Evolutionary conservation across 2,797 vertebrate genomes (phyloP), one percentile per base, ranked within the genome.

Genomic region (Chromobotia macracanthus): DNA sequence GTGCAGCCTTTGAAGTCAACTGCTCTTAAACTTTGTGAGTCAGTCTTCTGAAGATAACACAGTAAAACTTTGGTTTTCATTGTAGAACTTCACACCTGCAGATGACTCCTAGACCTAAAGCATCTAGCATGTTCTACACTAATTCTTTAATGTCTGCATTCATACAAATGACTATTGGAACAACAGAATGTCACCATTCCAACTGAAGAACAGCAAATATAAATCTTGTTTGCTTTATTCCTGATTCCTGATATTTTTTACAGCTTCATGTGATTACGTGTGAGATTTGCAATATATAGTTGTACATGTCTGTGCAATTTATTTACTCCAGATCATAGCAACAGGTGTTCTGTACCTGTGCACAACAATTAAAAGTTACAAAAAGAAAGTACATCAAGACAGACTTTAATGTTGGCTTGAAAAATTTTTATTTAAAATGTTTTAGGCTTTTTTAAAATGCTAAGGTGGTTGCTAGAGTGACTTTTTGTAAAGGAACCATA

Each of bases 301-400:
- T 56, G n/a, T 56, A 19, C 61, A 31, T n/a, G 66, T 46, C 28
- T 4, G n/a, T n/a, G n/a, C n/a, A n/a, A n/a, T 72, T 79, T 53
- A 73, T 71, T 19, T 12, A 38, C 19, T 50, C 38, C 61, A 60
- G 63, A 71, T 83, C 77, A 80, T 79, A 80, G 72, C 18, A 41
- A 4, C 55, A 56, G 51, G 50, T 12, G 18, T 19, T 18, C 21
- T 78, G 46, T 35, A 74, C 75, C 70, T 83, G 72, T 23, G 41
- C 28, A 2, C 56, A 3, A 11, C 16, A 41, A 13, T 8, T 23
- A 38, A 44, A 46, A 46, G 1, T 10, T 11, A 23, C 55, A 58
- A 11, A 35, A 35, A 35, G 31, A n/a, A 31, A 31, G 31, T 31
- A 31, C 31, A 31, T 31, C 31, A 31, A 31, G 31, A 31, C 31